Evolutionary conservation across 2,797 vertebrate genomes (phyloP).

Genomic region (Intellagama lesueurii): DNA sequence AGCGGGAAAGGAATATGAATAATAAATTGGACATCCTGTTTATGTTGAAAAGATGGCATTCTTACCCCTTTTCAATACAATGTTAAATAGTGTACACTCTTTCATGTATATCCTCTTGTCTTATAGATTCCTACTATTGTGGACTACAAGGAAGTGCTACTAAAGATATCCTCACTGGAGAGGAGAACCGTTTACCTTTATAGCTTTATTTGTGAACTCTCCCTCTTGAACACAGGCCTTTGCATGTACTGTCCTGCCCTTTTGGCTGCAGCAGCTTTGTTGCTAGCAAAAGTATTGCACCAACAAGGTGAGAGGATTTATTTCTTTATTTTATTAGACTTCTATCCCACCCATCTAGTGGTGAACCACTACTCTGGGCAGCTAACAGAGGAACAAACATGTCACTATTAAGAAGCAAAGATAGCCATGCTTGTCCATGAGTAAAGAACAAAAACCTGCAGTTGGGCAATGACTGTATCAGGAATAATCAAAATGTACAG

Average conservation of each 20-base stretch:
- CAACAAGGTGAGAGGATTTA: constrained; percentile 83
- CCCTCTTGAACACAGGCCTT: constrained; percentile 89
- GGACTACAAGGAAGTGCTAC: constrained; percentile 92
- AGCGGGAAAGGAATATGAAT: not conserved
- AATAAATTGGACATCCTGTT: not conserved
- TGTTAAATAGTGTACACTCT: not conserved
- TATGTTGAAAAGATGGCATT: not conserved
- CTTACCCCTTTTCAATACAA: too few relatives aligned
- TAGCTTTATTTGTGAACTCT: constrained; percentile 94
- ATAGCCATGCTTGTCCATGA: not conserved
- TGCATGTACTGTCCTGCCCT: constrained; percentile 82
- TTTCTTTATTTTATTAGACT: not conserved
- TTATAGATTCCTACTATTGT: constrained; percentile 89
- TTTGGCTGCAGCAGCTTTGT: constrained; percentile 87
- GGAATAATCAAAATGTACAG: not conserved
- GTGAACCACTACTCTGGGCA: too few relatives aligned
- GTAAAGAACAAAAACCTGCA: not conserved
- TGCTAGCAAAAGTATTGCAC: constrained; percentile 89
- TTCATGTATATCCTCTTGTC: not conserved
- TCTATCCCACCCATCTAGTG: too few relatives aligned
- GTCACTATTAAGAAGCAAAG: too few relatives aligned
- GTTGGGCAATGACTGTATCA: not conserved
- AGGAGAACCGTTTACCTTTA: constrained; percentile 88
- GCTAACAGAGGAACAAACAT: not conserved
- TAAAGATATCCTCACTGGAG: constrained; percentile 82